Evolutionary conservation across 2,797 vertebrate genomes (phyloP).

Genomic region (Pangasius macronema): DNA sequence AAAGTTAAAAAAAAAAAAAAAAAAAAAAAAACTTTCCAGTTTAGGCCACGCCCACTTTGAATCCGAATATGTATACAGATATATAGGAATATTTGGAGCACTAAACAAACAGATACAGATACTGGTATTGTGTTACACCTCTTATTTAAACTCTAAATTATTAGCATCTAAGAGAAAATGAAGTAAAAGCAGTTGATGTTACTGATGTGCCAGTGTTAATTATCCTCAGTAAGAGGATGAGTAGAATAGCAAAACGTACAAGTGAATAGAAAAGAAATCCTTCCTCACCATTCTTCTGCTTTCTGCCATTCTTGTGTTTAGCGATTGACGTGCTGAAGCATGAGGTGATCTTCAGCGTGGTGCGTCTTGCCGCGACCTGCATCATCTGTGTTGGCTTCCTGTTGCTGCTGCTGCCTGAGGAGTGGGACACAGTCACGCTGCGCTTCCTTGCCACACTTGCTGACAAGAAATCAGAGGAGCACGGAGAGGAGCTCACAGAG

Average conservation of each 20-base stretch:
- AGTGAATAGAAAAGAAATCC: background rate
- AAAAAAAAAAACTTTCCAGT: background rate
- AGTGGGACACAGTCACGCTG: constrained; percentile 96
- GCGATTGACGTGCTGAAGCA: constrained; percentile 96
- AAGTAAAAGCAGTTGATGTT: background rate
- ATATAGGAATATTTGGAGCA: background rate
- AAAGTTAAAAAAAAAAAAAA: background rate
- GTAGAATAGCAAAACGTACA: background rate
- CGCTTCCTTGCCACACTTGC: constrained; percentile 91
- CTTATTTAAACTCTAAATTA: background rate
- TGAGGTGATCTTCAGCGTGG: constrained; percentile 95
- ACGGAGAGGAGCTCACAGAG: constrained; percentile 86
- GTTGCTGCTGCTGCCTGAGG: constrained; percentile 93
- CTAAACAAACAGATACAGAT: background rate
- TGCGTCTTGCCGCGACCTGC: constrained; percentile 93
- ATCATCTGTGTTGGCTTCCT: constrained; percentile 96
- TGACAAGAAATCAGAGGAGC: constrained; percentile 94
- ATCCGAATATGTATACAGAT: background rate
- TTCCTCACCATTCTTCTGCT: constrained; percentile 29
- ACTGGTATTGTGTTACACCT: background rate
- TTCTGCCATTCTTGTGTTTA: constrained; percentile 56
- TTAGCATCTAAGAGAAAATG: background rate
- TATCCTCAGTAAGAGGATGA: background rate
- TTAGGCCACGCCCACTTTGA: background rate
- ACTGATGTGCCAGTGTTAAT: background rate